Conservation (phyloP, 2,797 vertebrate genomes). For the Anguilla obscura region DNA sequence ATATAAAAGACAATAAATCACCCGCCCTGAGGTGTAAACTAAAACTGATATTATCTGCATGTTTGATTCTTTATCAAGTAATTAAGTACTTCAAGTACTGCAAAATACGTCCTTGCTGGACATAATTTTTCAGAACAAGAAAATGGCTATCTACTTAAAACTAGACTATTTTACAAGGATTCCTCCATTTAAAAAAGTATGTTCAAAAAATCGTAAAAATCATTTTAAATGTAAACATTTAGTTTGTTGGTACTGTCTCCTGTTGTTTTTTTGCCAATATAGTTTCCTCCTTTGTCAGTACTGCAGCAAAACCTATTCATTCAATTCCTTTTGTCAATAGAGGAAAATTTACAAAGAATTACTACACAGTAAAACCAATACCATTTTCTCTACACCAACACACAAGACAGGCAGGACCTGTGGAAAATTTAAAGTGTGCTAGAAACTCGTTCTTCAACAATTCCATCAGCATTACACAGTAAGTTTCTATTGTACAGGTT, state of each 20-base stretch:
- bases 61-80: background rate
- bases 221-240: background rate
- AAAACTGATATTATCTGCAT: background rate
- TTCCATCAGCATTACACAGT: background rate
- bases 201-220: background rate
- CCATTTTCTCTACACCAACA: conserved; percentile 47
- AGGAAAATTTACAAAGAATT: conserved; percentile 22
- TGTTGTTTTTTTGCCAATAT: background rate
- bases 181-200: background rate
- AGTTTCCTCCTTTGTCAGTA: background rate
- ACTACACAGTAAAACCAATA: conserved; percentile 33
- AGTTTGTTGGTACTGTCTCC: background rate
- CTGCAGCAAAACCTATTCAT: background rate
- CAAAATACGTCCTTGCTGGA: conserved; percentile 13
- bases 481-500: background rate
- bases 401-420: conserved; percentile 44
- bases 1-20: background rate
- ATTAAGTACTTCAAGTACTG: background rate
- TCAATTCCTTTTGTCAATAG: background rate
- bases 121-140: conserved; percentile 21
- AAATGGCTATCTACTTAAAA: background rate
- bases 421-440: conserved; percentile 26
- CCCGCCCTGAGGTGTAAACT: conserved; percentile 11
- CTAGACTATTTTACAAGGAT: background rate
- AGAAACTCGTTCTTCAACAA: background rate